Evolutionary conservation across 2,113 vertebrate species (phyloP).

Genomic region (Vulpes ferrilata): DNA sequence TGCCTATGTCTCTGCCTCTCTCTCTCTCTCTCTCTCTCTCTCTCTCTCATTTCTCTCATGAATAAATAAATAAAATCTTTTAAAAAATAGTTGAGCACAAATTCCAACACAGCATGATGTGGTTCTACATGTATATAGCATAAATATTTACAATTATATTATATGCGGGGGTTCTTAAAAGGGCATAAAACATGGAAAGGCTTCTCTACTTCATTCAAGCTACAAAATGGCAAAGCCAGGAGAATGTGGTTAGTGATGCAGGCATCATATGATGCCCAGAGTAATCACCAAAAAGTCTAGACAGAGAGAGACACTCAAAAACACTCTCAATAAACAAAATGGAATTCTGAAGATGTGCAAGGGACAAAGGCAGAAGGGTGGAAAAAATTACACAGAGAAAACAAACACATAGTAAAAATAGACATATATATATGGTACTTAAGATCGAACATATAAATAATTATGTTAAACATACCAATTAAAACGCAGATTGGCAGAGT

Average conservation of each 20-base stretch:
- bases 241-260: rapidly evolving
- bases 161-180: rapidly evolving
- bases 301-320: background rate
- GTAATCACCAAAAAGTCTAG: background rate
- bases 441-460: background rate
- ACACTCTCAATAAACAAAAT: background rate
- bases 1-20: too few species aligned
- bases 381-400: background rate
- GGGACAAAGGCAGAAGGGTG: background rate
- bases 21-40: too few species aligned
- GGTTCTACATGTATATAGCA: rapidly evolving
- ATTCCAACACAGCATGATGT: too few species aligned
- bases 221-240: background rate
- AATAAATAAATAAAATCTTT: too few species aligned
- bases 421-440: background rate
- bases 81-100: background rate
- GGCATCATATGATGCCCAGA: rapidly evolving
- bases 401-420: background rate
- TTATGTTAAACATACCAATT: rapidly evolving
- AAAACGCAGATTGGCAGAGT: background rate
- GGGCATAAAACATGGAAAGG: background rate
- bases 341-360: background rate
- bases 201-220: too few species aligned
- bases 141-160: background rate
- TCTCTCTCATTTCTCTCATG: too few species aligned